A percentile compares a stretch with the other conserved stretches of the same genome.
These are phyloP conservation scores for Erythrolamprus reginae DNA, from an alignment of 2,113 vertebrate genomes.

Conservation along the genomic window DNA sequence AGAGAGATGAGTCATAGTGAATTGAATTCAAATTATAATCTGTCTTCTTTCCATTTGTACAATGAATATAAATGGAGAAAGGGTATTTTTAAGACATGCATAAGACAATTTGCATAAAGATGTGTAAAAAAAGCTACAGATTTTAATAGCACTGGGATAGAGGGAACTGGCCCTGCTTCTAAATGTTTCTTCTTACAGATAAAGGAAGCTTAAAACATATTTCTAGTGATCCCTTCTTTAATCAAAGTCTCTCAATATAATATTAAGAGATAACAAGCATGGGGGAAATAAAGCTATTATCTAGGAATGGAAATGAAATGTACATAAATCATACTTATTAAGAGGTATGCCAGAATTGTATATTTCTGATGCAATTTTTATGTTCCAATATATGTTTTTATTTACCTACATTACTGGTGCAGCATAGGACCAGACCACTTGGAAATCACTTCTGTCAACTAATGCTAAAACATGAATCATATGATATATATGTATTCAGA, in stretches of 20 bases:
- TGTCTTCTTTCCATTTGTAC: constrained; percentile 33
- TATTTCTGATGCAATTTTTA: not conserved
- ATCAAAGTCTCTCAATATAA: not conserved
- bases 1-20: constrained; percentile 48
- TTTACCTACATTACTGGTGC: not conserved
- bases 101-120: constrained; percentile 30
- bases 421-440: not conserved
- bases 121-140: not conserved
- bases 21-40: constrained; percentile 50
- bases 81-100: constrained; percentile 23
- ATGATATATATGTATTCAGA: not conserved
- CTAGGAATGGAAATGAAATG: not conserved
- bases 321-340: not conserved
- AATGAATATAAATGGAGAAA: constrained; percentile 49
- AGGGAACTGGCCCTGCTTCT: not conserved
- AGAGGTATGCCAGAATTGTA: not conserved
- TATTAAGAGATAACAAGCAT: not conserved
- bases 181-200: not conserved
- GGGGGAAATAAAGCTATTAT: not conserved
- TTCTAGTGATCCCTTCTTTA: not conserved
- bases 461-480: not conserved
- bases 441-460: not conserved
- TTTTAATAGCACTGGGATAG: not conserved
- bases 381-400: not conserved
- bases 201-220: not conserved